Evolutionary conservation across 2,113 vertebrate genomes (phyloP).

Genomic region (Pao palembangensis): DNA sequence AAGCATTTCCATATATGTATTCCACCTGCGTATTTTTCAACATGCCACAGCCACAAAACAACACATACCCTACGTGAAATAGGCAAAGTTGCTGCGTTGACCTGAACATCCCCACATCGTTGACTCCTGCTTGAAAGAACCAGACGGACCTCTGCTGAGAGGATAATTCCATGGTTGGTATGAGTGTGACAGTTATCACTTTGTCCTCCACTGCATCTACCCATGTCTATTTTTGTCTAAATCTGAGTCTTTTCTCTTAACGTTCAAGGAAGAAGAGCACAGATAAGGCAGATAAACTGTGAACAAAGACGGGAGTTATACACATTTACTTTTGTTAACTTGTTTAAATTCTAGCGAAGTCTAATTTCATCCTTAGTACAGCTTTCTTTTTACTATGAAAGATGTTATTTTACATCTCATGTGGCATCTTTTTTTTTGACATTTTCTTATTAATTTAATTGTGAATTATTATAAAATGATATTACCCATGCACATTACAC

Average conservation of each 20-base stretch:
- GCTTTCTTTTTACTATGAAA: not conserved
- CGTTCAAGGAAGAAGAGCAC: too few relatives aligned
- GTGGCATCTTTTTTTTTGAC: not conserved
- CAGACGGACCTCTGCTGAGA: conserved; percentile 57
- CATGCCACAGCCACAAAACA: not conserved
- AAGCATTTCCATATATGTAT: not conserved
- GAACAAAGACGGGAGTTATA: conserved; percentile 3
- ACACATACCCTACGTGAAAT: too few relatives aligned
- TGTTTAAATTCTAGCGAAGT: not conserved
- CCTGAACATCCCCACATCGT: conserved; percentile 39
- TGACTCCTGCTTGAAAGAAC: conserved; percentile 45
- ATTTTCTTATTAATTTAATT: not conserved
- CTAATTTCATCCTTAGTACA: too few relatives aligned
- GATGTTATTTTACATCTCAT: not conserved
- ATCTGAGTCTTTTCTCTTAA: too few relatives aligned
- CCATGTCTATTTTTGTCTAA: too few relatives aligned
- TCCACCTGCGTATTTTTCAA: not conserved
- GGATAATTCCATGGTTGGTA: conserved; percentile 64
- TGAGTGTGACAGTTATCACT: conserved; percentile 57
- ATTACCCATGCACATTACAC: not conserved
- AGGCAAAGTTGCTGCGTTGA: too few relatives aligned
- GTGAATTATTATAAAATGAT: not conserved
- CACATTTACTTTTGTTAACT: too few relatives aligned
- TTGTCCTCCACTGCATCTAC: conserved; percentile 43
- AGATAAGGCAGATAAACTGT: conserved; percentile 7